Evolutionary conservation across 2,888 invertebrate species (phyloP).

Genomic region (Cosmopolites sordidus): DNA sequence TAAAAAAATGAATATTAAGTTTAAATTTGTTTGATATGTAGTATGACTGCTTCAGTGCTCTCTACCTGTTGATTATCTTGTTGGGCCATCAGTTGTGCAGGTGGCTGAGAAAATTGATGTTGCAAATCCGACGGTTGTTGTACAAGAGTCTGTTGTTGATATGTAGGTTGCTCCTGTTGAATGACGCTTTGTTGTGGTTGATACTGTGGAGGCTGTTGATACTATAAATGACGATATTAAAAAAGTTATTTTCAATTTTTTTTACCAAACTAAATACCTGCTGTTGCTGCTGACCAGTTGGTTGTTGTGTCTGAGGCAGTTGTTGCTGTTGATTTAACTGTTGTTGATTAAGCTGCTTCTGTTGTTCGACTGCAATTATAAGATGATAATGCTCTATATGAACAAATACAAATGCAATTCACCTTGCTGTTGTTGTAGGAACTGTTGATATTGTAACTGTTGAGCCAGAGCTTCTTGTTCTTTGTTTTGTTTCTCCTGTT

Average conservation of each 20-base stretch:
- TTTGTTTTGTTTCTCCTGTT: constrained; percentile 48
- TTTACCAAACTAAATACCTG: constrained; percentile 9
- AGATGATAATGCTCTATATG: constrained; percentile 32
- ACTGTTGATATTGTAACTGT: constrained; percentile 55
- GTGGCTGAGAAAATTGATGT: constrained; percentile 19
- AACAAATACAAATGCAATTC: not conserved
- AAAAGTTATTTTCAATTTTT: not conserved
- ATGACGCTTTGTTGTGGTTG: constrained; percentile 23
- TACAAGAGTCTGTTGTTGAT: constrained; percentile 34
- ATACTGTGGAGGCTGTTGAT: constrained; percentile 23
- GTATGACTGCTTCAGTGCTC: too few species aligned
- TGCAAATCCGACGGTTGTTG: constrained; percentile 19
- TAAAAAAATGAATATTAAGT: too few species aligned
- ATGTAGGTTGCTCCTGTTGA: constrained; percentile 30
- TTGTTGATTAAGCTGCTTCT: constrained; percentile 22
- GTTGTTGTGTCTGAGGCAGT: constrained; percentile 37
- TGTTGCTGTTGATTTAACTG: constrained; percentile 31
- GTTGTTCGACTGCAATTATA: constrained; percentile 12
- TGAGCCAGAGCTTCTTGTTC: constrained; percentile 50
- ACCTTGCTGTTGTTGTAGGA: constrained; percentile 56
- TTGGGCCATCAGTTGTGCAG: constrained; percentile 9
- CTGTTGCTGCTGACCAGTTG: constrained; percentile 28
- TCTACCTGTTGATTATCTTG: constrained; percentile 18
- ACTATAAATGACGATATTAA: constrained; percentile 1
- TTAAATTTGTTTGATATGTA: too few species aligned